Percentiles rank a stretch among this genome's conserved stretches.
Conservation (phyloP, 2,797 vertebrate genomes). For the Gymnodraco acuticeps region DNA sequence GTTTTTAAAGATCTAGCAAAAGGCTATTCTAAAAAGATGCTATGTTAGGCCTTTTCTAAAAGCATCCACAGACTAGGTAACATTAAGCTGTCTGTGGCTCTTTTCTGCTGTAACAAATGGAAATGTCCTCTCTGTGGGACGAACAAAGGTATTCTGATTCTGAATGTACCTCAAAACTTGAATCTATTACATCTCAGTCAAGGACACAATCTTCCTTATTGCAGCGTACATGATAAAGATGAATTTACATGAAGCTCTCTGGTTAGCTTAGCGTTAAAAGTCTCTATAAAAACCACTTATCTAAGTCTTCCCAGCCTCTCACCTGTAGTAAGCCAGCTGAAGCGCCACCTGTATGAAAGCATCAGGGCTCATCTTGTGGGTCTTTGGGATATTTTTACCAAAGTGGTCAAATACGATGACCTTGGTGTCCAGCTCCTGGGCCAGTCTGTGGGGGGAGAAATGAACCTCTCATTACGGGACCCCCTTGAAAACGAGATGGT, state of each 20-base stretch:
- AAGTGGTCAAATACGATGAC: conserved; percentile 90
- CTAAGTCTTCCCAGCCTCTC: not conserved
- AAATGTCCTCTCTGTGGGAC: too few relatives aligned
- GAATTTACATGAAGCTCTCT: not conserved
- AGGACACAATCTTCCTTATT: not conserved
- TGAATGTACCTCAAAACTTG: too few relatives aligned
- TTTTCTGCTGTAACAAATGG: too few relatives aligned
- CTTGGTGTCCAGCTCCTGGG: conserved; percentile 91
- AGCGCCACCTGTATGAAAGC: conserved; percentile 94
- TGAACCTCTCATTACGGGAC: rapidly evolving
- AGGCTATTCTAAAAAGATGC: too few relatives aligned
- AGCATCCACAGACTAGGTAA: too few relatives aligned
- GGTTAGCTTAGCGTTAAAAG: not conserved
- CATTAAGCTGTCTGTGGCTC: too few relatives aligned
- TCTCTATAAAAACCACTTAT: not conserved
- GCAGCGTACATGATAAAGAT: not conserved
- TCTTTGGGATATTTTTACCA: conserved; percentile 93
- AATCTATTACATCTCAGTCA: too few relatives aligned
- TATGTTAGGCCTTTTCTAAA: too few relatives aligned
- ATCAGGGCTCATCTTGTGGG: conserved; percentile 93
- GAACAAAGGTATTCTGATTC: too few relatives aligned
- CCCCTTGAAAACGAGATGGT: too few relatives aligned
- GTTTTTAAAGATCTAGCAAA: too few relatives aligned
- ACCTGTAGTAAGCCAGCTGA: conserved; percentile 96
- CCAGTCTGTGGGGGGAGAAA: conserved; percentile 83